These are phyloP conservation scores for Gymnocephalus cernua DNA, from an alignment of 2,113 vertebrate genomes.

Conservation along the genomic window DNA sequence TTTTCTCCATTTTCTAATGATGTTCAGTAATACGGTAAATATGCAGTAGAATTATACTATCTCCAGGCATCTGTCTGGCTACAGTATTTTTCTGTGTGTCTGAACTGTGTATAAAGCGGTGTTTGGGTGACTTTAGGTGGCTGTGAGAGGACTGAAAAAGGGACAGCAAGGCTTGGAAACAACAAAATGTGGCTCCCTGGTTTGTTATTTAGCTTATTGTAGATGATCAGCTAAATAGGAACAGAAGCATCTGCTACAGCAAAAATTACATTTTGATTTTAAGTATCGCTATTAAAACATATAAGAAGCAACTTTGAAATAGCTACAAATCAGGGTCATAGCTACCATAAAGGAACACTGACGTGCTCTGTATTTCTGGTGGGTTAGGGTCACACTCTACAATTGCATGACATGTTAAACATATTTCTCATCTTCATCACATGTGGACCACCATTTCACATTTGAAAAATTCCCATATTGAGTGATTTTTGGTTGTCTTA, in stretches of 20 bases:
- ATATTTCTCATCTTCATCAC: background rate
- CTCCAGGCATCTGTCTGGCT: slow-evolving; percentile 39
- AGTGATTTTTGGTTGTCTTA: background rate
- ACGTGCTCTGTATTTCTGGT: background rate
- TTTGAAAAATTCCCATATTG: background rate
- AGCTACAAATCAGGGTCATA: slow-evolving; percentile 3
- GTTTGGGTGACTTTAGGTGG: slow-evolving; percentile 27
- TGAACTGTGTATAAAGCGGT: slow-evolving; percentile 14
- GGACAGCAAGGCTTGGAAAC: slow-evolving; percentile 18
- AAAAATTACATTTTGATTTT: slow-evolving; percentile 1
- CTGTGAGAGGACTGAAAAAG: slow-evolving; percentile 31
- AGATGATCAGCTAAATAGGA: background rate
- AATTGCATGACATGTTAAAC: background rate
- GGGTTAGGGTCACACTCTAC: background rate
- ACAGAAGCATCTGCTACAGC: background rate
- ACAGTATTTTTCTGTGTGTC: slow-evolving; percentile 27
- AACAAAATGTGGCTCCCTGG: slow-evolving; percentile 1
- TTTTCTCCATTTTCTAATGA: slow-evolving; percentile 74
- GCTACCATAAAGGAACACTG: background rate
- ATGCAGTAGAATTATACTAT: slow-evolving; percentile 46
- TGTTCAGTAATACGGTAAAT: slow-evolving; percentile 66
- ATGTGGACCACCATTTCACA: background rate
- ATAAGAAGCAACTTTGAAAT: background rate
- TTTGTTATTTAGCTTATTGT: slow-evolving; percentile 25
- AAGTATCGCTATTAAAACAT: background rate